phyloP scores from a whole-genome alignment of 2,797 vertebrate genomes.

The Falco cherrug region DNA sequence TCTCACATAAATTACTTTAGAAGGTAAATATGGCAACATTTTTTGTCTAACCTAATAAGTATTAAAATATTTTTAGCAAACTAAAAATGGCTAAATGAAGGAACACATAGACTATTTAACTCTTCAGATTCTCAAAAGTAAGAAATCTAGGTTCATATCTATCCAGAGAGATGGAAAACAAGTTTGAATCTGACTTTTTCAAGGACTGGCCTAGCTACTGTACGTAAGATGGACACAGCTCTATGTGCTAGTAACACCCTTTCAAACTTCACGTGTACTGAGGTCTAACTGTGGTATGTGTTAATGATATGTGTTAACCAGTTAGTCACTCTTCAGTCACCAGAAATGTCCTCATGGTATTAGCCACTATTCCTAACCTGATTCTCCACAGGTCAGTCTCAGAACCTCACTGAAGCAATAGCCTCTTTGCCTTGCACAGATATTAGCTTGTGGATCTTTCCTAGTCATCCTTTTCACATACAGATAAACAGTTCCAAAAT shows the following conservation, averaged over 20 bases:
- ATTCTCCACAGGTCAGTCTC: neutral
- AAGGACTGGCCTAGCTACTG: neutral
- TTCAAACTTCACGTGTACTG: neutral
- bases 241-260: neutral
- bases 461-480: neutral
- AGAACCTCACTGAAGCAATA: neutral
- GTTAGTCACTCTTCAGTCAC: neutral
- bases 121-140: neutral
- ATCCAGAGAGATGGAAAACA: neutral
- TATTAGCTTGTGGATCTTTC: neutral
- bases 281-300: neutral
- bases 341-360: neutral
- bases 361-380: neutral
- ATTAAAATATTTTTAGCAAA: neutral
- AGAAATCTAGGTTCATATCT: neutral
- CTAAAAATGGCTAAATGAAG: neutral
- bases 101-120: neutral
- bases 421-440: neutral
- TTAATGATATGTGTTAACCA: neutral
- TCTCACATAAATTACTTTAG: neutral
- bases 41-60: neutral
- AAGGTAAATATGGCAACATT: neutral
- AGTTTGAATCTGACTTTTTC: neutral
- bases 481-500: neutral
- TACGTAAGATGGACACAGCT: fast-evolving